Base-by-base conservation (phyloP, 2,113 vertebrate genomes). In the Orientallactaga bullata region DNA sequence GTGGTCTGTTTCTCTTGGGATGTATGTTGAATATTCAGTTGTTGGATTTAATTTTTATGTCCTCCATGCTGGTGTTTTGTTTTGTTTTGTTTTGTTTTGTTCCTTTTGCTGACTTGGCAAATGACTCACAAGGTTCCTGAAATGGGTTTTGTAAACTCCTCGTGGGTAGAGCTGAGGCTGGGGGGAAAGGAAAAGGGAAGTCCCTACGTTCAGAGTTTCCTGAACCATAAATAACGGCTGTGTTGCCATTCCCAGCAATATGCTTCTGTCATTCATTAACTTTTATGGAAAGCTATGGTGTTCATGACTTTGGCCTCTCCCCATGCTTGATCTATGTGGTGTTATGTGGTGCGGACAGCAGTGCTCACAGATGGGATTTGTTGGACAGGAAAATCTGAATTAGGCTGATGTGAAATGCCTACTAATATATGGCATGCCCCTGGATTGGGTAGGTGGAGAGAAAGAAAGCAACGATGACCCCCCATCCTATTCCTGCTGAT, bases 251-350 rank as follows among this genome's bases (percentile, higher is more conserved):
- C 79, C 51, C 84, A 95, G 86, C 94, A 94, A 97, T 97, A 97
- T 95, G 88, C 90, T 96, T 90, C 97, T 96, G 97, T 81, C 93
- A 28, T 96, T 97, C 96, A 97, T 97, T 97, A 96, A 95, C 95
- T 97, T 97, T 97, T 96, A 97, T 97, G 97, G 97, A 97, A 97
- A 90, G 97, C 95, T 77, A 78, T n/a, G 95, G 91, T 94, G 97
- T 96, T 96, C 95, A 95, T 96, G 96, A 76, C 95, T 97, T 78
- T 23, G 79, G 94, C 95, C 90, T 97, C 95, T 92, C 95, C 78
- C 78, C 6, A 5, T 90, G 92, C 95, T 96, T 97, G 96, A 97
- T 97, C 96, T 96, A 97, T 97, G 92, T 93, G 92, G 96, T 97
- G 97, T 96, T 93, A 97, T 65, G 66, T 92, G 95, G 96, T 96